A percentile compares a stretch with the other conserved stretches of the same genome.
Evolutionary conservation across 2,113 vertebrate species (phyloP).

Genomic region (Laticauda laticaudata): DNA sequence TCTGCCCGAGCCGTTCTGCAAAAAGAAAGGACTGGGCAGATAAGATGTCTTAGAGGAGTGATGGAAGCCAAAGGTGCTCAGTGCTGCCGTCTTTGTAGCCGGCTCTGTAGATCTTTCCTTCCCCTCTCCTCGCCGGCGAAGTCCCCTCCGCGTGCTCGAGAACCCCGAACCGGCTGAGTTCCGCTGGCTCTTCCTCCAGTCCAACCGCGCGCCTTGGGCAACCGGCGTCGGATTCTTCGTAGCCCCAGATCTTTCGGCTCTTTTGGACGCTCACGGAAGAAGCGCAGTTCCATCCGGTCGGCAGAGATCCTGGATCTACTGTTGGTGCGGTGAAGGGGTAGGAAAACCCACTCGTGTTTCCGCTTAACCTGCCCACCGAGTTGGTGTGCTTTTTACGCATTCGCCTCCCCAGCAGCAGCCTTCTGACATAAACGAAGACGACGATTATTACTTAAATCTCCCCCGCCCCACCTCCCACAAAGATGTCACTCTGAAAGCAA

Average conservation of each 20-base stretch:
- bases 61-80: background rate
- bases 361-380: background rate
- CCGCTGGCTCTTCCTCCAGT: background rate
- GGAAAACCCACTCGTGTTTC: background rate
- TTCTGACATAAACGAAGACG: background rate
- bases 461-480: background rate
- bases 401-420: background rate
- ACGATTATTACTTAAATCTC: background rate
- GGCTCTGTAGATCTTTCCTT: conserved; percentile 57
- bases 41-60: background rate
- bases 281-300: background rate
- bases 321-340: background rate
- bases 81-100: conserved; percentile 35
- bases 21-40: background rate
- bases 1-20: background rate
- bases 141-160: background rate
- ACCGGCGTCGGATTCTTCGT: background rate
- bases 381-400: background rate
- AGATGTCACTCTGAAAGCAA: background rate
- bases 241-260: background rate
- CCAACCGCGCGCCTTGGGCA: background rate
- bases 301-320: background rate
- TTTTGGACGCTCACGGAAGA: background rate
- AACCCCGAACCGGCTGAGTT: background rate
- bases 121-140: background rate